A percentile compares a stretch with the other conserved stretches of the same genome.
phyloP scores from a whole-genome alignment of 2,888 invertebrate species.

The Chironomus riparius region DNA sequence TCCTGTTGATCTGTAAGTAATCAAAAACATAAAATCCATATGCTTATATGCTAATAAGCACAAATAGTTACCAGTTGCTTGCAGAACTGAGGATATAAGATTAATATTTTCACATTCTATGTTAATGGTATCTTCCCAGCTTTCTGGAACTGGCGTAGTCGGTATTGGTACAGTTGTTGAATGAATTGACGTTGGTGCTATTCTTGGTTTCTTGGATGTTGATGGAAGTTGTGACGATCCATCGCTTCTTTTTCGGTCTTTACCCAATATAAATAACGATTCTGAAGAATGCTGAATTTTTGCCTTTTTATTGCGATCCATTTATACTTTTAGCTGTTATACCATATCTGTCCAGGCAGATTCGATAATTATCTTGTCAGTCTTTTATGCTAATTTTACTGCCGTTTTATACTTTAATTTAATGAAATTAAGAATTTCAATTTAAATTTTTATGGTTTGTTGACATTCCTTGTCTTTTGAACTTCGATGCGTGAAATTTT shows the following conservation, averaged over 20 bases:
- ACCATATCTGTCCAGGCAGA: too few relatives aligned
- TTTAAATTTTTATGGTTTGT: too few relatives aligned
- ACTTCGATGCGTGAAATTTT: too few relatives aligned
- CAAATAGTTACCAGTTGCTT: conserved; percentile 43
- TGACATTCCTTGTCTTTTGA: too few relatives aligned
- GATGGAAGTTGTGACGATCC: conserved; percentile 47
- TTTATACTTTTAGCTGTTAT: not conserved
- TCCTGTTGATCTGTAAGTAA: conserved; percentile 58
- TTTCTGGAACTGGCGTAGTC: conserved; percentile 29
- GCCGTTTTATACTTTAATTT: too few relatives aligned
- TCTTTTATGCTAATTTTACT: too few relatives aligned
- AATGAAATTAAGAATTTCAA: too few relatives aligned
- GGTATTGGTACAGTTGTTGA: not conserved
- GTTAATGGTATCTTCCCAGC: conserved; percentile 58
- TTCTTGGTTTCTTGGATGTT: conserved; percentile 54
- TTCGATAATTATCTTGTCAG: not conserved
- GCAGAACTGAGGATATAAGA: conserved; percentile 62
- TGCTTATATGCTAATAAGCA: too few relatives aligned
- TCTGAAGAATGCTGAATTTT: conserved; percentile 21
- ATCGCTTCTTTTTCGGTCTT: conserved; percentile 31
- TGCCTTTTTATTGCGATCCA: conserved; percentile 17
- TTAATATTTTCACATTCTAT: conserved; percentile 68
- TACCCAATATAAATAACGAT: conserved; percentile 6
- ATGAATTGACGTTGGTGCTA: conserved; percentile 40
- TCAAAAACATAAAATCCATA: too few relatives aligned